Conservation (phyloP, 2,113 vertebrate species). For the Planiliza haematocheilus region DNA sequence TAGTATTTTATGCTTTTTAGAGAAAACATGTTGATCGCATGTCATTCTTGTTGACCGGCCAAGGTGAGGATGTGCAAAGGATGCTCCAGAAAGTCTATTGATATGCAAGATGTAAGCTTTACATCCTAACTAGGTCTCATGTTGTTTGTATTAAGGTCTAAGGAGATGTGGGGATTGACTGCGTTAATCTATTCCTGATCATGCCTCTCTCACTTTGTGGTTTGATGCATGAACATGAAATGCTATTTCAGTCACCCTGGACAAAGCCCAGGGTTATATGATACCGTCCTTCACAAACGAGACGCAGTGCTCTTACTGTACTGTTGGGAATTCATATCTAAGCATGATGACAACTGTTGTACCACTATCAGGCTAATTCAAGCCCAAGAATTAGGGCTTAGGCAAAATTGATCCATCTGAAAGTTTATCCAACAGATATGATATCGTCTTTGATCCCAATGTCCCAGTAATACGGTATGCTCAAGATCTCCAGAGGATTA, state of each 20-base stretch:
- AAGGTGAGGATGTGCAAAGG: not conserved
- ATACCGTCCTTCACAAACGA: slow-evolving; percentile 12
- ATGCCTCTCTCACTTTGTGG: slow-evolving; percentile 51
- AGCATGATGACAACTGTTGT: not conserved
- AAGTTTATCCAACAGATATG: slow-evolving; percentile 2
- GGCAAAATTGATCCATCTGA: not conserved
- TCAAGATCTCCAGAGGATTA: not conserved
- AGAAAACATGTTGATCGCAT: not conserved
- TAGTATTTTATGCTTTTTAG: not conserved
- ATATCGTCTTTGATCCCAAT: not conserved
- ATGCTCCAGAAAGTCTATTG: slow-evolving; percentile 30
- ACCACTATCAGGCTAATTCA: not conserved
- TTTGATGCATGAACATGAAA: slow-evolving; percentile 39
- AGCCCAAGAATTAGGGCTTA: not conserved
- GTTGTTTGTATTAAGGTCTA: not conserved
- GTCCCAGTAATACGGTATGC: not conserved
- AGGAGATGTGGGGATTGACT: slow-evolving; percentile 7
- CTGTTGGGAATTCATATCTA: slow-evolving; percentile 9
- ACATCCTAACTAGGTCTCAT: slow-evolving; percentile 46
- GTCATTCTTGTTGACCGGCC: not conserved
- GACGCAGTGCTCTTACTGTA: not conserved
- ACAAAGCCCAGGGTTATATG: slow-evolving; percentile 24
- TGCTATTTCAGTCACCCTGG: slow-evolving; percentile 44
- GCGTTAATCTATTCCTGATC: slow-evolving; percentile 58
- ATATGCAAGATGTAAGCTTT: slow-evolving; percentile 46